Conservation (phyloP, 2,888 invertebrate species). For the Liposcelis brunnea region DNA sequence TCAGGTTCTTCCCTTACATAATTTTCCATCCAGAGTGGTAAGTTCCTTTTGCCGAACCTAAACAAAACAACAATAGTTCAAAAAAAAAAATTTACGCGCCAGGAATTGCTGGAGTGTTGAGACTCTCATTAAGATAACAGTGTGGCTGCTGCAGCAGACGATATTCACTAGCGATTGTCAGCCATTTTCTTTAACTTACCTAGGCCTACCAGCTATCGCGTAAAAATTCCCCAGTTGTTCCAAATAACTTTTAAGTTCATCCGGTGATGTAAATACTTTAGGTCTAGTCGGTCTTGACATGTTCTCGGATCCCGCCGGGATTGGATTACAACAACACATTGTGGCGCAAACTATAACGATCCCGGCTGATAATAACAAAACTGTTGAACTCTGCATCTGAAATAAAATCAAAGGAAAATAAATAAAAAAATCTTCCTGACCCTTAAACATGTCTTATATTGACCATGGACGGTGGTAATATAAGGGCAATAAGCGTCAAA, state of each 20-base stretch:
- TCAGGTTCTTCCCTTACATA: not conserved
- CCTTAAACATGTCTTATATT: no score
- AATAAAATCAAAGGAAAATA: no score
- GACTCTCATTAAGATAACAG: no score
- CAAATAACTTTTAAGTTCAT: conserved; percentile 30
- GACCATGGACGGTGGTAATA: no score
- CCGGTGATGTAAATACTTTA: conserved; percentile 29
- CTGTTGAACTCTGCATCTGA: no score
- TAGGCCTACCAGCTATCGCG: conserved; percentile 33
- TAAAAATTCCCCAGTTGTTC: conserved; percentile 35
- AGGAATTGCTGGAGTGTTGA: no score
- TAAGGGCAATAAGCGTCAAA: no score
- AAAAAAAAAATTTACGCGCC: not conserved
- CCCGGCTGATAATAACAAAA: no score
- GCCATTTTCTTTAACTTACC: conserved; percentile 23
- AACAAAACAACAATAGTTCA: no score
- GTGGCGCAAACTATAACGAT: not conserved
- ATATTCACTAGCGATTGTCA: no score
- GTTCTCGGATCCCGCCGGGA: conserved; percentile 12
- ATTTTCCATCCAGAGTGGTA: not conserved
- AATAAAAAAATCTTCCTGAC: no score
- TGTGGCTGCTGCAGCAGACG: no score
- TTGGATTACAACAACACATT: conserved; percentile 13
- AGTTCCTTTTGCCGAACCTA: conserved; percentile 12
- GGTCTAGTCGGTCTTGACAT: conserved; percentile 24